Evolutionary conservation across 2,888 invertebrate genomes (phyloP).

Genomic region (Myopa testacea): DNA sequence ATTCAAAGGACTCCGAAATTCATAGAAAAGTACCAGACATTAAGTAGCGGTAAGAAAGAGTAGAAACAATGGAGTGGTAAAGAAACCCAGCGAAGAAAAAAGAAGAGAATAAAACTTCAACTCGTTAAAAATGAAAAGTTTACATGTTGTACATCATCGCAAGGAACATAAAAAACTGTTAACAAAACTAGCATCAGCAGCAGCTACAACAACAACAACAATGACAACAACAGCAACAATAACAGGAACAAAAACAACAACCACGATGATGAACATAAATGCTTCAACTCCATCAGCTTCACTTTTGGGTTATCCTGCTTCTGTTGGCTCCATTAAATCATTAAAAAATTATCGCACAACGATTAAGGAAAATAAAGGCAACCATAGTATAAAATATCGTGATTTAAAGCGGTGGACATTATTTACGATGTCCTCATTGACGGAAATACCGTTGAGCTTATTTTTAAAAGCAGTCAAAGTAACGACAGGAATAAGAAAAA

Average conservation of each 20-base stretch:
- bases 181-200: constrained; percentile 22
- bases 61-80: not conserved
- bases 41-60: not conserved
- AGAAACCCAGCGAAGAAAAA: not conserved
- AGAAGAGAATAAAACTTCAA: constrained; percentile 5
- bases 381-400: constrained; percentile 12
- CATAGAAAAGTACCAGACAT: too few species aligned
- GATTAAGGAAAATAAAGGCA: constrained; percentile 31
- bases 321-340: constrained; percentile 42
- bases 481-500: not conserved
- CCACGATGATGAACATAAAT: not conserved
- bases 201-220: constrained; percentile 20
- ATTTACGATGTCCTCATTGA: constrained; percentile 20
- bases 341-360: constrained; percentile 44
- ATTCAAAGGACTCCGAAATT: too few species aligned
- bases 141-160: constrained; percentile 17
- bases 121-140: constrained; percentile 23
- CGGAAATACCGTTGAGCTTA: constrained; percentile 31
- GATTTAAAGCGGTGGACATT: constrained; percentile 29
- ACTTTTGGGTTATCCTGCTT: not conserved
- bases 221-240: constrained; percentile 29
- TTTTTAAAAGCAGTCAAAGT: constrained; percentile 10
- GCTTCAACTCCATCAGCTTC: not conserved
- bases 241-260: constrained; percentile 29
- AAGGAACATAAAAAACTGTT: constrained; percentile 8